Evolutionary conservation across 2,113 vertebrate genomes (phyloP).

Genomic region (Etheostoma cragini): DNA sequence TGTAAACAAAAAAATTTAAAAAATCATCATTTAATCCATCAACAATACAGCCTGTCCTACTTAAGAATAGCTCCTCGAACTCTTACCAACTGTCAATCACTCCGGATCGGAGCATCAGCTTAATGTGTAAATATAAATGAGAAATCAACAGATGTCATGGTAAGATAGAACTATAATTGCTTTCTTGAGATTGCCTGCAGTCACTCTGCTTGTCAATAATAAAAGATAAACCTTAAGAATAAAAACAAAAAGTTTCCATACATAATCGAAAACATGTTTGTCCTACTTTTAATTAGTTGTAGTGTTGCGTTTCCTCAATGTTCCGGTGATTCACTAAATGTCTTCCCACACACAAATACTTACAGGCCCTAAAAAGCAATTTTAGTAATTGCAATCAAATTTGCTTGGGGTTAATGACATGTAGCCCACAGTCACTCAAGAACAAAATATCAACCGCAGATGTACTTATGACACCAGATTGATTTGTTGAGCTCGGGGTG

Average conservation of each 20-base stretch:
- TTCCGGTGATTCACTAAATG: constrained; percentile 12
- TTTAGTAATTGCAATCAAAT: constrained; percentile 44
- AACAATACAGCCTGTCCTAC: constrained; percentile 32
- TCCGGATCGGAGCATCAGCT: not conserved
- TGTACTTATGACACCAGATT: constrained; percentile 19
- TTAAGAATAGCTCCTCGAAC: constrained; percentile 36
- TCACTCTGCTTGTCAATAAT: not conserved
- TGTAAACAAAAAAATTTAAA: not conserved
- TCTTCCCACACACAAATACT: not conserved
- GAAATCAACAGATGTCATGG: constrained; percentile 49
- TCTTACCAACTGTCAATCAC: constrained; percentile 26
- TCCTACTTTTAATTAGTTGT: constrained; percentile 39
- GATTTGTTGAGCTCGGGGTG: constrained; percentile 8
- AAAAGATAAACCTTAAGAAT: constrained; percentile 1
- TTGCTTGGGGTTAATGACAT: constrained; percentile 43
- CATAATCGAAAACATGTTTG: constrained; percentile 31
- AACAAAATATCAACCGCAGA: not conserved
- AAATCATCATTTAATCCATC: constrained; percentile 42
- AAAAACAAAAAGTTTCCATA: not conserved
- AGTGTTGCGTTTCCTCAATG: constrained; percentile 9
- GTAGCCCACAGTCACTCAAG: not conserved
- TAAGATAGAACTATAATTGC: constrained; percentile 38
- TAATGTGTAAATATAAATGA: constrained; percentile 35
- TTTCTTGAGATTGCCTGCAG: constrained; percentile 16
- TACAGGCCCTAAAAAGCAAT: not conserved